These are phyloP conservation scores for Stenchaetothrips biformis DNA, from an alignment of 2,888 invertebrate genomes.

Conservation along the genomic window DNA sequence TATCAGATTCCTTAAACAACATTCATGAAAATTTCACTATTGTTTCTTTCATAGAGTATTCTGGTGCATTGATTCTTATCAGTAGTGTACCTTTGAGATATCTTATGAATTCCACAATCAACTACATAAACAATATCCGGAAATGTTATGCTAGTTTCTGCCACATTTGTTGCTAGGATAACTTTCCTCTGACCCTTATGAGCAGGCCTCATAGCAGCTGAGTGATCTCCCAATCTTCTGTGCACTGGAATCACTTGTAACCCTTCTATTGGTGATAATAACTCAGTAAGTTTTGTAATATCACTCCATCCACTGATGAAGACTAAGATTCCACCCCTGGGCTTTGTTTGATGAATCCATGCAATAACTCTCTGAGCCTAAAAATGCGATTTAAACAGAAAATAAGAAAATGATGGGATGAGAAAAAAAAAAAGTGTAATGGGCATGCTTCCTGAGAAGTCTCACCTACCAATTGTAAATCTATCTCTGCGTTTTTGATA, in stretches of 20 bases:
- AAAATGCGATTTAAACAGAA: not conserved
- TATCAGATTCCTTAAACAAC: slow-evolving; percentile 35
- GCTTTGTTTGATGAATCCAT: slow-evolving; percentile 54
- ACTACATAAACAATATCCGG: slow-evolving; percentile 65
- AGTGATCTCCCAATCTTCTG: slow-evolving; percentile 57
- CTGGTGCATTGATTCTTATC: not conserved
- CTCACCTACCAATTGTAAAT: not conserved
- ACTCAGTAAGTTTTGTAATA: slow-evolving; percentile 48
- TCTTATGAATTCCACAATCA: slow-evolving; percentile 60
- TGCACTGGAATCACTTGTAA: slow-evolving; percentile 52
- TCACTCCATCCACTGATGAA: slow-evolving; percentile 74
- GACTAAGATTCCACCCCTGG: slow-evolving; percentile 64
- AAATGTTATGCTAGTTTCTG: slow-evolving; percentile 69
- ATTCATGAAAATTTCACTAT: not conserved
- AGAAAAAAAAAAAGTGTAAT: not conserved
- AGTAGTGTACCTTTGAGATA: slow-evolving; percentile 38
- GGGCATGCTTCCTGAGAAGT: not conserved
- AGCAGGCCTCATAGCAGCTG: slow-evolving; percentile 52
- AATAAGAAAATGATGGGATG: not conserved
- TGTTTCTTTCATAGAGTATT: not conserved
- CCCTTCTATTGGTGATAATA: slow-evolving; percentile 27
- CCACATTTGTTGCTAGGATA: slow-evolving; percentile 65
- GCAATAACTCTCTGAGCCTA: slow-evolving; percentile 47
- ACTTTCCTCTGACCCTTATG: slow-evolving; percentile 57
- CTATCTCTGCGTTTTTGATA: not conserved